Base-by-base conservation (phyloP, 92 coral and sea anemone genomes). In the Epizoanthus ramosus region DNA sequence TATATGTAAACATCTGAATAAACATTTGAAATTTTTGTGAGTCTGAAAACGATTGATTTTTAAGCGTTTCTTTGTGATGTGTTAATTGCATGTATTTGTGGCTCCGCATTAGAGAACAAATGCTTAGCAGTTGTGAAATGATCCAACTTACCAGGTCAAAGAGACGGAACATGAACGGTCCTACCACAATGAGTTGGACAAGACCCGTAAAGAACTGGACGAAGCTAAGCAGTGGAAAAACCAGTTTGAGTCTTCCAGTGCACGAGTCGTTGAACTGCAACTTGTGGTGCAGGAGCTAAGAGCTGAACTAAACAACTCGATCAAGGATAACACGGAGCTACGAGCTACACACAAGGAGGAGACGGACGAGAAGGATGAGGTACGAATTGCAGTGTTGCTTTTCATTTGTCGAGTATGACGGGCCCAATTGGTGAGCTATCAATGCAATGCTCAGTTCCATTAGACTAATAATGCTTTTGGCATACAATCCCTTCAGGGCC, bases 191-290 rank as follows among this genome's bases (percentile, higher is more conserved):
- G 97, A 91, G 61, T 85, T 96, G 71, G 92, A 87, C 18, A 86
- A 93, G 37, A 87, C 89, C 41, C 92, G 91, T 9, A 87, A 90
- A 75, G 99, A 94, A 22, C 89, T 96, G 58, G 98, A 96, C 16
- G 93, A 91, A 0, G 96, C 99, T 4, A 94, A 92, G 68, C 92
- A 85, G 25, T 96, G 99, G 99, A 94, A 94, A 79, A 85, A 85
- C 22, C 93, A 91, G 68, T 96, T 89, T 45, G 97, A 96, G 80
- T 87, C 91, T 1, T 89, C 98, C 5, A 93, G 85, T 15, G 83
- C 93, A 74, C 90, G 92, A 35, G 73, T 94, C 54, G 88, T 91
- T 7, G 92, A 94, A 72, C 53, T 90, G 39, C 98, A 97, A 73
- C 90, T 86, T 33, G 90, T 87, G n/a, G 91, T 94, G 8, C 73